Evolutionary conservation across 2,113 vertebrate genomes (phyloP).

Genomic region (Scalopus aquaticus): DNA sequence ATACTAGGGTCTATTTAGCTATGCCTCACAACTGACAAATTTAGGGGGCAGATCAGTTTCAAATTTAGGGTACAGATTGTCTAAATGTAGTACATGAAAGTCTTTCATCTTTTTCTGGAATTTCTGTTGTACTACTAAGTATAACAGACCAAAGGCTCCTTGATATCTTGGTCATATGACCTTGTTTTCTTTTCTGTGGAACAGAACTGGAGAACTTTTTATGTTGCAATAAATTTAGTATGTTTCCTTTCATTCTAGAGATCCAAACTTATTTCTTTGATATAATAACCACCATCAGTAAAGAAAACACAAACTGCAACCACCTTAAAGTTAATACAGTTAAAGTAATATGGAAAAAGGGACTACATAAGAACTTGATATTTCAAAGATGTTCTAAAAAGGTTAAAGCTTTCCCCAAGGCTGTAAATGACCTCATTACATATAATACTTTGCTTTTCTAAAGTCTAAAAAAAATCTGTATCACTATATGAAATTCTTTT

Average conservation of each 20-base stretch:
- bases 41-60: background rate
- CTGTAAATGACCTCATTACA: background rate
- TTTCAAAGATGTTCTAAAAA: conserved; percentile 2
- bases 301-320: conserved; percentile 14
- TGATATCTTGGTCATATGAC: background rate
- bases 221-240: background rate
- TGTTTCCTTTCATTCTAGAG: background rate
- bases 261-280: conserved; percentile 42
- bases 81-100: conserved; percentile 7
- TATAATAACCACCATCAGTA: background rate
- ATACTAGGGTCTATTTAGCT: background rate
- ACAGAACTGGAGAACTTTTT: background rate
- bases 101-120: background rate
- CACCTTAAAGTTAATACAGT: conserved; percentile 8
- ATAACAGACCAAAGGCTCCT: background rate
- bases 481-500: background rate
- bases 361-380: conserved; percentile 1
- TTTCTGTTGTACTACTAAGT: background rate
- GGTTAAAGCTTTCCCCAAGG: background rate
- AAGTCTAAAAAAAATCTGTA: background rate
- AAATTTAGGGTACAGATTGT: background rate
- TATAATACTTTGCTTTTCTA: background rate
- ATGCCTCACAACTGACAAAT: background rate
- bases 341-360: background rate
- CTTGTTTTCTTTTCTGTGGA: background rate